Base-by-base conservation (phyloP, 2,888 invertebrate genomes). In the Pyrrhosoma nymphula region DNA sequence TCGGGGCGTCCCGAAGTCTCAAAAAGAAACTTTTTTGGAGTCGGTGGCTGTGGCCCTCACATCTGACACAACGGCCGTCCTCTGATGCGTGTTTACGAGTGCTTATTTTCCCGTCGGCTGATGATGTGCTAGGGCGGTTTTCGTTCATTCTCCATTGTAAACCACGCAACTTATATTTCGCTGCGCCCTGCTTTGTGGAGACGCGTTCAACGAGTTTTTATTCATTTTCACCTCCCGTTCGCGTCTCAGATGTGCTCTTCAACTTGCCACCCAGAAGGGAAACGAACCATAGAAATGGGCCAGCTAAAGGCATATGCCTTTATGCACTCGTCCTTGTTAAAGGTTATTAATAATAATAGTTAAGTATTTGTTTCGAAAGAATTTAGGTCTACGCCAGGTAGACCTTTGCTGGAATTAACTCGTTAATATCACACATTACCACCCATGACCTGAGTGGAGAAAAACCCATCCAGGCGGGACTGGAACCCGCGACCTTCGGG, bases 81-180 rank as follows among this genome's bases (percentile, higher is more conserved):
- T 93, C 23, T 47, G 39, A 47, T 69, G 26, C n/a, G 18, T 69
- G 69, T 93, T 75, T 93, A 75, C 63, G 20, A 69, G 69, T 69
- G 47, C 47, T 35, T 93, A 93, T 93, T 93, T 47, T 93, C 47
- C 55, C 23, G n/a, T n/a, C 39, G 63, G 69, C 63, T 47, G 39
- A 14, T 39, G 69, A 69, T n/a, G 39, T 47, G 26, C 1, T 39
- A 39, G 18, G 63, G 39, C 30, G 4, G n/a, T 26, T 69, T 63
- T 60, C 56, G 60, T 91, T 35, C 39, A n/a, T 91, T 63, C 55
- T 10, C 47, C 56, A 55, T 10, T n/a, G 12, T 30, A 2, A 56
- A 39, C 91, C 39, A 60, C 20, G 91, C 63, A 60, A 91, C 63
- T 63, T 91, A 60, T 56, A 60, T 30, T 91, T 56, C 35, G n/a